phyloP scores from a whole-genome alignment of 2,797 vertebrate genomes.

The Ammospiza maritima region DNA sequence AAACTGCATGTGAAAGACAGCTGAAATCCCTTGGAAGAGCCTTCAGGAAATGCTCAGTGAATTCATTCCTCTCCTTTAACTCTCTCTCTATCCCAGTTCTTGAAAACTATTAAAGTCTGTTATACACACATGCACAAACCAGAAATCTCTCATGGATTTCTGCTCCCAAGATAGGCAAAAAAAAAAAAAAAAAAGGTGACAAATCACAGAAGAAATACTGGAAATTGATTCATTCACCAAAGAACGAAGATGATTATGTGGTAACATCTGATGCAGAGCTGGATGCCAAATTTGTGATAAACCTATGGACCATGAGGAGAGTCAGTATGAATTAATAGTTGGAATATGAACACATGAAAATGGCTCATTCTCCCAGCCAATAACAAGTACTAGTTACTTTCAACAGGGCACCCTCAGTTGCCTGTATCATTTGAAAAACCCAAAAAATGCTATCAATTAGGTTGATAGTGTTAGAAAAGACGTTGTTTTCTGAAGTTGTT shows the following conservation, averaged over 20 bases:
- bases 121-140: slow-evolving; percentile 41
- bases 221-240: slow-evolving; percentile 90
- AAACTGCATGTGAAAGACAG: neutral
- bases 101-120: neutral
- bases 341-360: neutral
- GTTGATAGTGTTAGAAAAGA: too few relatives aligned
- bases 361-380: neutral
- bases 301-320: neutral
- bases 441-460: neutral
- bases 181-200: slow-evolving; percentile 80
- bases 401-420: neutral
- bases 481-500: neutral
- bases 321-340: neutral
- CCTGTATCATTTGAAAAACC: neutral
- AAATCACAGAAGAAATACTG: slow-evolving; percentile 90
- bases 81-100: neutral
- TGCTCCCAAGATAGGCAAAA: slow-evolving; percentile 73
- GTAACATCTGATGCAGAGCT: slow-evolving; percentile 87
- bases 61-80: neutral
- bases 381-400: neutral
- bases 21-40: neutral
- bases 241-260: slow-evolving; percentile 87
- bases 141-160: slow-evolving; percentile 74
- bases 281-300: slow-evolving; percentile 86
- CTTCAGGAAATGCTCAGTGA: neutral